phyloP scores from a whole-genome alignment of 1,140 invertebrate species.

The Dufourea novaeangliae region DNA sequence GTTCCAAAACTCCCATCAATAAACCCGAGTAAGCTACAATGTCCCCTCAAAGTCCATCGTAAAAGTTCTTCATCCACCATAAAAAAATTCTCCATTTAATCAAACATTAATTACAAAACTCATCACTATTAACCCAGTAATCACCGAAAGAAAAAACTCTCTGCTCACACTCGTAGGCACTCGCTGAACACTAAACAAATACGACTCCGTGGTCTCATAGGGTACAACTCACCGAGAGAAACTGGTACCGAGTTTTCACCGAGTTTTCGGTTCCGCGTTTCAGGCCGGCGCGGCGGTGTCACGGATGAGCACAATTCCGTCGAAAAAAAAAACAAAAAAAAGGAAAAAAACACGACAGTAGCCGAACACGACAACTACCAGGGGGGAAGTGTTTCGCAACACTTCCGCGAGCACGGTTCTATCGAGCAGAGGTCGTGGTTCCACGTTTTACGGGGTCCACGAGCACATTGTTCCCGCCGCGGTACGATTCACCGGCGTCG shows the following conservation, averaged over 20 bases:
- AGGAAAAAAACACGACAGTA: too few species aligned
- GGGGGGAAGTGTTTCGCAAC: slow-evolving; percentile 23
- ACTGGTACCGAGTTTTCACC: not conserved
- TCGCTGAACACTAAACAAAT: not conserved
- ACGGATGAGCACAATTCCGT: not conserved
- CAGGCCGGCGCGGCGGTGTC: not conserved
- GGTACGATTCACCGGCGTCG: slow-evolving; percentile 34
- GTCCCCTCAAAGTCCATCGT: too few species aligned
- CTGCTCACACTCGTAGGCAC: too few species aligned
- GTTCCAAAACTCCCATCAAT: too few species aligned
- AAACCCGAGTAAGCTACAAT: too few species aligned
- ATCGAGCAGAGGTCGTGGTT: slow-evolving; percentile 32
- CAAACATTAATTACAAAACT: too few species aligned
- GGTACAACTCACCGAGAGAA: not conserved
- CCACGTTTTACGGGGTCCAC: slow-evolving; percentile 35
- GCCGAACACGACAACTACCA: slow-evolving; percentile 7
- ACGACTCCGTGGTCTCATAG: not conserved
- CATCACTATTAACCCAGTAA: too few species aligned
- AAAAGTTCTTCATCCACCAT: too few species aligned
- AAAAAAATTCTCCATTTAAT: too few species aligned
- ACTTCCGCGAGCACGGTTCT: not conserved
- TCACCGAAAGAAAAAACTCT: too few species aligned
- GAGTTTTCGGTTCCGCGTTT: not conserved
- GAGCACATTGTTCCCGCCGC: slow-evolving; percentile 29
- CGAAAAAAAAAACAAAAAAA: slow-evolving; percentile 13